Percentiles rank a stretch among this genome's conserved stretches.
phyloP scores from a whole-genome alignment of 1,140 invertebrate genomes.

The Drusus annulatus region DNA sequence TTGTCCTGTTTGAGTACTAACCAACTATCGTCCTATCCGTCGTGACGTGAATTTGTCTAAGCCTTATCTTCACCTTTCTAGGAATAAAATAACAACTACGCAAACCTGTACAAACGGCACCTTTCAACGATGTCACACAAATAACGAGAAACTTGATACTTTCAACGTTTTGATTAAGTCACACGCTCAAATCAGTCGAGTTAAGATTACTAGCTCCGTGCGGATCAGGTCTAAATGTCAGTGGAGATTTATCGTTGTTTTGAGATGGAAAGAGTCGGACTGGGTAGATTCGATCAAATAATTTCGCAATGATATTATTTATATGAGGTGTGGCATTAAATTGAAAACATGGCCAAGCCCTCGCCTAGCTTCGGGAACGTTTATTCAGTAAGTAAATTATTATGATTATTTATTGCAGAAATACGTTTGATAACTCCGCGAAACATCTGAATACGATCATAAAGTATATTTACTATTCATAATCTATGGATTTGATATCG shows the following conservation, averaged over 20 bases:
- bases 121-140: not conserved
- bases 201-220: conserved; percentile 3
- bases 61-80: conserved; percentile 36
- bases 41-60: conserved; percentile 45
- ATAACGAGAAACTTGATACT: not conserved
- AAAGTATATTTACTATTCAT: too few relatives aligned
- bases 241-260: conserved; percentile 18
- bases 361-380: not conserved
- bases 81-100: conserved; percentile 6
- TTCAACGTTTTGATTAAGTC: not conserved
- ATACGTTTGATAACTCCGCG: not conserved
- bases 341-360: conserved; percentile 34
- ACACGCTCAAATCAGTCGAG: not conserved
- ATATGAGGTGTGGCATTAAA: conserved; percentile 43
- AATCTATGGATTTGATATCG: too few relatives aligned
- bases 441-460: too few relatives aligned
- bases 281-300: conserved; percentile 46
- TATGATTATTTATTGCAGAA: conserved; percentile 23
- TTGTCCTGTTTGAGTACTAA: conserved; percentile 21
- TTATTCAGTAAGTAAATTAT: not conserved
- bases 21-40: conserved; percentile 25
- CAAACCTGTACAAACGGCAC: not conserved
- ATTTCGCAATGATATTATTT: conserved; percentile 48
- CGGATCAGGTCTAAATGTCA: conserved; percentile 41
- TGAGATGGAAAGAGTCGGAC: conserved; percentile 30